Conservation (phyloP, 2,888 invertebrate species). For the Harpalus rufipes region DNA sequence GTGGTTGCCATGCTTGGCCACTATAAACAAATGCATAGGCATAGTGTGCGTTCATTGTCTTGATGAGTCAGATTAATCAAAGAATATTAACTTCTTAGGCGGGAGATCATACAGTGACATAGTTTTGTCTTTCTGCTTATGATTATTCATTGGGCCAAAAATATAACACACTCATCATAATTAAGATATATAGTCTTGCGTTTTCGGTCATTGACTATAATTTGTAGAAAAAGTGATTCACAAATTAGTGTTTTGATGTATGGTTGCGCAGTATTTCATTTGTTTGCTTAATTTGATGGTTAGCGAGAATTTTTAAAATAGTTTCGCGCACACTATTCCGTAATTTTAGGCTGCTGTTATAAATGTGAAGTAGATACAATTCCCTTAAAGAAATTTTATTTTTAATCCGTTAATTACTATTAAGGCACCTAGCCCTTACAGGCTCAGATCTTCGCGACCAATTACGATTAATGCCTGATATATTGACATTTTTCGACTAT, state of each 20-base stretch:
- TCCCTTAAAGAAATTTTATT: too few species aligned
- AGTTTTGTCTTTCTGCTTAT: constrained; percentile 12
- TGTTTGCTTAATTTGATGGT: constrained; percentile 6
- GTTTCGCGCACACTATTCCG: too few species aligned
- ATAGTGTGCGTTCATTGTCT: constrained; percentile 38
- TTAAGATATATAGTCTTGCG: constrained; percentile 10
- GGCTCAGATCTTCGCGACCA: too few species aligned
- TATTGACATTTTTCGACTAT: too few species aligned
- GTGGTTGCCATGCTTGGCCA: constrained; percentile 16
- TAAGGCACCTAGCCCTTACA: too few species aligned
- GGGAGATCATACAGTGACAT: constrained; percentile 1
- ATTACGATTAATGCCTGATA: too few species aligned
- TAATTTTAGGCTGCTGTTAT: too few species aligned
- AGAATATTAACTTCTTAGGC: constrained; percentile 38
- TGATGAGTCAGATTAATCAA: constrained; percentile 44
- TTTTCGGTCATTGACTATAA: constrained; percentile 11
- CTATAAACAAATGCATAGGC: constrained; percentile 22
- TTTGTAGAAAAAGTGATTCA: constrained; percentile 11
- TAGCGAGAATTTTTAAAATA: too few species aligned
- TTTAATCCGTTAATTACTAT: too few species aligned
- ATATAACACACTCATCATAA: constrained; percentile 21
- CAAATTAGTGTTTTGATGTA: constrained; percentile 19
- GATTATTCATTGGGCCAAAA: constrained; percentile 36
- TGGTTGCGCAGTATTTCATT: constrained; percentile 4
- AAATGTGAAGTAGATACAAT: too few species aligned